These are phyloP conservation scores for Calephelis nemesis DNA, from an alignment of 1,140 invertebrate species.

Conservation along the genomic window DNA sequence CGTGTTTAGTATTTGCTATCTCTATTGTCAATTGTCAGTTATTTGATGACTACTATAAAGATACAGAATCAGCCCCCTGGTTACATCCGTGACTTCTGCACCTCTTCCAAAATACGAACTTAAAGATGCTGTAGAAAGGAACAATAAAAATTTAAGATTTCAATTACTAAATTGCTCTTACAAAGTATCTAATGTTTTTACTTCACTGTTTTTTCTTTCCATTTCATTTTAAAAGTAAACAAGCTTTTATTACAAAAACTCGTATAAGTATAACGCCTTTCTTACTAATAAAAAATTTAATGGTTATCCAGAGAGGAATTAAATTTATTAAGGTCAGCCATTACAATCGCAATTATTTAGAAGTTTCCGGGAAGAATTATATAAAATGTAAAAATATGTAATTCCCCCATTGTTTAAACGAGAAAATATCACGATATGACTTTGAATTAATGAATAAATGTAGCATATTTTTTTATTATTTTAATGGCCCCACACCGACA, in stretches of 20 bases:
- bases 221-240: constrained; percentile 7
- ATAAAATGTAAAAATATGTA: background rate
- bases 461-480: too few species aligned
- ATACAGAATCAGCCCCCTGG: too few species aligned
- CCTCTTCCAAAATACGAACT: too few species aligned
- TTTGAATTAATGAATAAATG: too few species aligned
- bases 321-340: constrained; percentile 6
- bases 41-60: too few species aligned
- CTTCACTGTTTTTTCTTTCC: background rate
- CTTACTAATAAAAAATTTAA: constrained; percentile 9
- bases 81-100: too few species aligned
- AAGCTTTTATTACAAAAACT: constrained; percentile 5
- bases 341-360: constrained; percentile 2
- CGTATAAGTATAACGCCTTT: constrained; percentile 1
- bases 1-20: too few species aligned
- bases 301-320: background rate
- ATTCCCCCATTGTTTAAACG: too few species aligned
- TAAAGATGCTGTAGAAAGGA: too few species aligned
- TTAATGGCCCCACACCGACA: too few species aligned
- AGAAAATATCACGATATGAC: too few species aligned
- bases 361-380: background rate
- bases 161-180: background rate
- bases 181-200: background rate
- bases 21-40: too few species aligned
- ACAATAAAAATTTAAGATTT: background rate